A percentile compares a stretch with the other conserved stretches of the same genome.
Conservation (phyloP, 2,797 vertebrate species). For the Spinus pinus region DNA sequence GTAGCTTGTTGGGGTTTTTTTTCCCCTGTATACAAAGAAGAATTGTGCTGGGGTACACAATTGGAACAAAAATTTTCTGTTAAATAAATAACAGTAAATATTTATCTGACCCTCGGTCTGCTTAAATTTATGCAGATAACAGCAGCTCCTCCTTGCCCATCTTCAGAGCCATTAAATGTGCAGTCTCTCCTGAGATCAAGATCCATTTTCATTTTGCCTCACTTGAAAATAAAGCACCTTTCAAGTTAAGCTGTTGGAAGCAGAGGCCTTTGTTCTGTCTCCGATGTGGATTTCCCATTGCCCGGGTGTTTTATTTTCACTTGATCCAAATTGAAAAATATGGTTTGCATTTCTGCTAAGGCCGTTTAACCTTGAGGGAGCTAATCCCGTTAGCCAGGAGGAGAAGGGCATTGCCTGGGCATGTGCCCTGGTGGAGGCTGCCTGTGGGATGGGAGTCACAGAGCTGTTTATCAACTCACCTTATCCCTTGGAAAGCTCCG, state of each 20-base stretch:
- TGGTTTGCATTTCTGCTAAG: conserved; percentile 6
- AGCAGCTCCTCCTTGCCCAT: neutral
- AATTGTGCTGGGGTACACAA: neutral
- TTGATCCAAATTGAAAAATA: neutral
- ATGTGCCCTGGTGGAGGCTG: neutral
- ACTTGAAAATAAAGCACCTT: conserved; percentile 14
- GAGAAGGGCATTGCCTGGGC: neutral
- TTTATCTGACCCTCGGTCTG: neutral
- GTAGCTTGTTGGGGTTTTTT: fast-evolving
- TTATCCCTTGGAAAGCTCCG: fast-evolving
- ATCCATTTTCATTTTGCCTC: conserved; percentile 11
- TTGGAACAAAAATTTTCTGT: neutral
- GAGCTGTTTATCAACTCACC: neutral
- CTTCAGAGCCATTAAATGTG: neutral
- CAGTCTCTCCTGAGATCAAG: neutral
- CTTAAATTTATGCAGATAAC: neutral
- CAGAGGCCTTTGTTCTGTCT: neutral
- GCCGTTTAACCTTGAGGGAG: conserved; percentile 1
- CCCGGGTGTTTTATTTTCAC: neutral
- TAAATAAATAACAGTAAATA: neutral
- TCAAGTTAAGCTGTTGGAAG: conserved; percentile 10
- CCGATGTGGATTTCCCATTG: neutral
- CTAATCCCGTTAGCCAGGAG: neutral
- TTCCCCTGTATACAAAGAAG: neutral
- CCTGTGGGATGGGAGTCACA: neutral